A percentile compares a stretch with the other conserved stretches of the same genome.
Evolutionary conservation across 2,888 invertebrate genomes (phyloP).

Genomic region (Caprella mutica): DNA sequence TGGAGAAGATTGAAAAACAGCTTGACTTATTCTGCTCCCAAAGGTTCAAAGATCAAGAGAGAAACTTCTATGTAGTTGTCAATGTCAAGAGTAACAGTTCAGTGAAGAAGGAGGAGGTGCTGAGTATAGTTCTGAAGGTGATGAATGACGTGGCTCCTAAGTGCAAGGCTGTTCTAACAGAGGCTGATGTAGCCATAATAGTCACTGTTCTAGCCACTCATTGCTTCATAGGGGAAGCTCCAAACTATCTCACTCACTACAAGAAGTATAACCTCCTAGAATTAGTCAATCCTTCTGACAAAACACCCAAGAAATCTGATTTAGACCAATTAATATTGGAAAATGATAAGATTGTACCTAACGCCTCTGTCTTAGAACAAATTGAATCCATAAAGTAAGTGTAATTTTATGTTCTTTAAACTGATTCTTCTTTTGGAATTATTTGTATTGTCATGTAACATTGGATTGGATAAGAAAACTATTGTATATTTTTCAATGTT

Average conservation of each 20-base stretch:
- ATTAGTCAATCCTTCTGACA: too few species aligned
- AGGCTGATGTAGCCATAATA: background rate
- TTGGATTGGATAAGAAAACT: too few species aligned
- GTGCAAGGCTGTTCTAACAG: constrained; percentile 4
- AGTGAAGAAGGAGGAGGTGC: constrained; percentile 13
- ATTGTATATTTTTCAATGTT: too few species aligned
- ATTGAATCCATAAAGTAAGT: too few species aligned
- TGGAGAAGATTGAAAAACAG: constrained; percentile 18
- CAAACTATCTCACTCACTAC: background rate
- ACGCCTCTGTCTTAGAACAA: too few species aligned
- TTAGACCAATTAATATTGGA: background rate
- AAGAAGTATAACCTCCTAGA: constrained; percentile 8
- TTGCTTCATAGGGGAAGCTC: constrained; percentile 3
- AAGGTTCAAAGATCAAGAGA: constrained; percentile 1
- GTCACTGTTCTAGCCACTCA: background rate
- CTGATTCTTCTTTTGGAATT: too few species aligned
- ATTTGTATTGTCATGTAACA: too few species aligned
- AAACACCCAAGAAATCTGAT: background rate
- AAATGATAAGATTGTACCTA: too few species aligned
- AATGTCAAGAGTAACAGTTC: constrained; percentile 23
- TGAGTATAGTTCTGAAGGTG: background rate
- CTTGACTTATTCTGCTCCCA: constrained; percentile 12
- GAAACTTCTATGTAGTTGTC: constrained; percentile 14
- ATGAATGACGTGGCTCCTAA: constrained; percentile 1
- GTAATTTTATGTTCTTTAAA: too few species aligned